phyloP scores from a whole-genome alignment of 2,113 vertebrate genomes.

The Bos taurus region DNA sequence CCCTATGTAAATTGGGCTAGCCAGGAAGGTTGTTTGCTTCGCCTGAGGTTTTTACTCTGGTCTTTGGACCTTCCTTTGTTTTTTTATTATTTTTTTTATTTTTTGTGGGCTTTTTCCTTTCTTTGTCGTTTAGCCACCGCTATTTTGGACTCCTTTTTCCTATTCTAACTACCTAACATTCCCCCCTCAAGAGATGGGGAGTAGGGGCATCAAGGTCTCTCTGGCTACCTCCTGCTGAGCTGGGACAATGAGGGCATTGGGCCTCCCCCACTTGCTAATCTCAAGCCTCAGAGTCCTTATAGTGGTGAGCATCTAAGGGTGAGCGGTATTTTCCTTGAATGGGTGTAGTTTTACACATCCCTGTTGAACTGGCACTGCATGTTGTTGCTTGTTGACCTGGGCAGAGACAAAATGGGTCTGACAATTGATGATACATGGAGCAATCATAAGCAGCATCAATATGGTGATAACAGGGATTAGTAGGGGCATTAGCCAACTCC shows the following conservation, averaged over 20 bases:
- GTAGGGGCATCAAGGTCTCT: neutral
- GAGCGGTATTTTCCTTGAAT: neutral
- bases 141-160: neutral
- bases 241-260: neutral
- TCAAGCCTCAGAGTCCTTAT: neutral
- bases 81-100: neutral
- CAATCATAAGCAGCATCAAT: neutral
- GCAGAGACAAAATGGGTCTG: neutral
- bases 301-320: neutral
- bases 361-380: neutral
- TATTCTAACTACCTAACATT: neutral
- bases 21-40: neutral
- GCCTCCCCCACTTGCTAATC: neutral
- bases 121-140: neutral
- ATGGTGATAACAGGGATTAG: neutral
- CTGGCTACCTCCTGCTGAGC: neutral
- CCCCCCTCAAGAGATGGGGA: neutral
- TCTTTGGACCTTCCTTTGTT: neutral
- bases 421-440: neutral
- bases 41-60: neutral
- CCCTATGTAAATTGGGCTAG: neutral
- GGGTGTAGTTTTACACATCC: neutral
- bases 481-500: neutral
- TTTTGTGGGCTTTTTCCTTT: neutral
- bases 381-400: neutral